phyloP scores from a whole-genome alignment of 2,888 invertebrate species.

The Laspeyria flexula region DNA sequence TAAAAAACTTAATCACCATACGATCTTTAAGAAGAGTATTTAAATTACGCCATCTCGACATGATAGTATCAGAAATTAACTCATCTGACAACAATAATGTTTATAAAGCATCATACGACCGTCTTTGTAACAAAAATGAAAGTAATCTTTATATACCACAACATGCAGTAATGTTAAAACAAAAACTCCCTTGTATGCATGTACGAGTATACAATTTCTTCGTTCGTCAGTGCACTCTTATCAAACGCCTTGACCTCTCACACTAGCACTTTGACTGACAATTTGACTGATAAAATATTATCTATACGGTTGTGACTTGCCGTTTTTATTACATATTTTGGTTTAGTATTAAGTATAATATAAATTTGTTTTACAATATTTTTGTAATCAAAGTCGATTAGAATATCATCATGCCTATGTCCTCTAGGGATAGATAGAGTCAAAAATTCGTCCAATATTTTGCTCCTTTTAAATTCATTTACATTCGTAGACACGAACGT shows the following conservation, averaged over 20 bases:
- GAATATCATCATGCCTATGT: no score
- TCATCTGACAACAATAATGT: no score
- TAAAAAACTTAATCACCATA: no score
- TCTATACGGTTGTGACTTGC: conserved; percentile 13
- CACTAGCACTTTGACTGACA: conserved; percentile 31
- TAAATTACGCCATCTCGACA: no score
- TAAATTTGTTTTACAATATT: no score
- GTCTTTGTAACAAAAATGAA: neutral
- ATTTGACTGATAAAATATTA: conserved; percentile 31
- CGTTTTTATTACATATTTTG: neutral
- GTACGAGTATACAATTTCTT: conserved; percentile 35
- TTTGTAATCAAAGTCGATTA: no score
- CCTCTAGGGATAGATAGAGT: no score
- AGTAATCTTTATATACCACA: neutral
- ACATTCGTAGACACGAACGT: no score
- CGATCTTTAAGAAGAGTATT: no score
- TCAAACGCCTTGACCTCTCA: conserved; percentile 41
- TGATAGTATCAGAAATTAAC: neutral
- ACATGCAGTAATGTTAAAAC: neutral
- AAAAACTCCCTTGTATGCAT: conserved; percentile 20
- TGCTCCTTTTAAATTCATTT: no score
- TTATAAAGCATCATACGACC: no score
- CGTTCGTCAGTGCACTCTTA: conserved; percentile 24
- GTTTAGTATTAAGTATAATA: neutral
- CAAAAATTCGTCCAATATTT: no score